These are phyloP conservation scores for Serrognathus titanus DNA, from an alignment of 2,888 invertebrate genomes.

Conservation along the genomic window DNA sequence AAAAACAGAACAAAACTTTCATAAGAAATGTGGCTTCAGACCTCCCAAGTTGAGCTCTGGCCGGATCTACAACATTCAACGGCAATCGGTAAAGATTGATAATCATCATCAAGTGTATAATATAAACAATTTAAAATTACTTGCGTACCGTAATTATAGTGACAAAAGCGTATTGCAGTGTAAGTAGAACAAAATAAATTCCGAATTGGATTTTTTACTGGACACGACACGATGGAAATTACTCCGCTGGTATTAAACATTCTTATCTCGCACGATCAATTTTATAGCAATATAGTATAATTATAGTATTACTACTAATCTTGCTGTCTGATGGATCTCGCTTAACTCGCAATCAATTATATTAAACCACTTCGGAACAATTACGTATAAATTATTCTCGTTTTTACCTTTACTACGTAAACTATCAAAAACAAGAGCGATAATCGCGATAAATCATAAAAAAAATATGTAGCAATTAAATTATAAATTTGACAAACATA, in stretches of 20 bases:
- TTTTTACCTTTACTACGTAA: no score
- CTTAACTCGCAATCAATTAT: constrained; percentile 3
- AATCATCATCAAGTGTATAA: constrained; percentile 18
- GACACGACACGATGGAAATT: constrained; percentile 5
- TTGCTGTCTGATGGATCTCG: background rate
- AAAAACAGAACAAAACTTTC: constrained; percentile 38
- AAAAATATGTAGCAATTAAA: no score
- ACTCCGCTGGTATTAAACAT: constrained; percentile 7
- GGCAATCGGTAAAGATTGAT: constrained; percentile 24
- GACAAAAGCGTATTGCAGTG: background rate
- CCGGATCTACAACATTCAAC: constrained; percentile 20
- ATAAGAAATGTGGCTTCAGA: constrained; percentile 42
- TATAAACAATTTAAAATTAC: constrained; percentile 14
- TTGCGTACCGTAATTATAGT: constrained; percentile 9
- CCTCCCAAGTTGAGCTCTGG: constrained; percentile 42
- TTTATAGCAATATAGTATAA: constrained; percentile 7
- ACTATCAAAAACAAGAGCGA: no score
- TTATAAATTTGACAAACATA: no score
- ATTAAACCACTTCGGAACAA: background rate
- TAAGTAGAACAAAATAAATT: constrained; percentile 7
- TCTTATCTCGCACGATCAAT: constrained; percentile 11
- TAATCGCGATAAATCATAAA: no score
- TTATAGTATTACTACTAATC: constrained; percentile 7
- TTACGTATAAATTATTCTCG: background rate
- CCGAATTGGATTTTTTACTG: background rate